Percentiles rank a stretch among this genome's conserved stretches.
Evolutionary conservation across 2,113 vertebrate species (phyloP).

Genomic region (Aegithalos caudatus): DNA sequence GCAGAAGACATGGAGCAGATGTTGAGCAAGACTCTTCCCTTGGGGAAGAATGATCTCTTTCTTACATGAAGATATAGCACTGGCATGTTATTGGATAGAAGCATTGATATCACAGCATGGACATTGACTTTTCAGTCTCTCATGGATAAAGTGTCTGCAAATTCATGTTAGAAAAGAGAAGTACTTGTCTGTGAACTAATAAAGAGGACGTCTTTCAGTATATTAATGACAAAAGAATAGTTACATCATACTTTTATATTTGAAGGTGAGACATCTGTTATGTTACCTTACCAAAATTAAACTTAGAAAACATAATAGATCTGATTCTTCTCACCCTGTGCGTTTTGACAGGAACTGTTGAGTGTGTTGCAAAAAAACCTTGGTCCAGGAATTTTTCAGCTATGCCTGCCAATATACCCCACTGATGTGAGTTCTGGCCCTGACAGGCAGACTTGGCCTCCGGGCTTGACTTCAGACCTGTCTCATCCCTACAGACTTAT

Average conservation of each 20-base stretch:
- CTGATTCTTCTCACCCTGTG: background rate
- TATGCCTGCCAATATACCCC: background rate
- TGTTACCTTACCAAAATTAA: background rate
- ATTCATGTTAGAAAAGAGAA: background rate
- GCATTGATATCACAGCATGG: background rate
- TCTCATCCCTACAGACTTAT: background rate
- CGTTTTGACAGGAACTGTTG: background rate
- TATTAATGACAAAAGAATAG: background rate
- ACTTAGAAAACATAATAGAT: background rate
- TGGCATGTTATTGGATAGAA: background rate
- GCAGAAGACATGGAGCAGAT: slow-evolving; percentile 47
- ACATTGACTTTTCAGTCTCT: background rate
- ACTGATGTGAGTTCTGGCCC: background rate
- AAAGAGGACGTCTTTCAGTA: background rate
- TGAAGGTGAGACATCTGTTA: background rate
- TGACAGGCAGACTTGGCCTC: background rate
- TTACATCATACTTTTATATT: background rate
- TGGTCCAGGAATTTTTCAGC: background rate
- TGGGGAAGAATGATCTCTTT: background rate
- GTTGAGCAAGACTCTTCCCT: slow-evolving; percentile 19
- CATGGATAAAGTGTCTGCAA: background rate
- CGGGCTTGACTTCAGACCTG: background rate
- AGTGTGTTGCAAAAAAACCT: background rate
- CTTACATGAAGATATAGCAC: background rate
- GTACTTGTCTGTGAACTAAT: background rate